Evolutionary conservation across 2,113 vertebrate species (phyloP), one percentile per base, ranked within the genome.

Genomic region (Mirza zaza): DNA sequence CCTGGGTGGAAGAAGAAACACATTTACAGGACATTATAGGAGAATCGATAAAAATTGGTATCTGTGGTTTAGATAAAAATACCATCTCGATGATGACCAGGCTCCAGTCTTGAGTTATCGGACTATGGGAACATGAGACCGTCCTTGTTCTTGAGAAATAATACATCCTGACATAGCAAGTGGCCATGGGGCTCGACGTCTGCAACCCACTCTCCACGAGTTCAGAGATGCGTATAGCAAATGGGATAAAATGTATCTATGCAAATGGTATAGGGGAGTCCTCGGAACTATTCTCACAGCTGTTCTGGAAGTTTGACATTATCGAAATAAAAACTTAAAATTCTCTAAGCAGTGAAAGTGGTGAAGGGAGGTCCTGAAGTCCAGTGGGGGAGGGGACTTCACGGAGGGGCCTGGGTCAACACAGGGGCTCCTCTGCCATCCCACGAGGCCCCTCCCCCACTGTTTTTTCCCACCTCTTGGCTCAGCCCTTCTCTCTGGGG

Each of bases 371-470:
- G 17, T 23, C 14, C 32, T 48, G 9, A 76, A 34, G 42, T 61
- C 59, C 4, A 1, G 27, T 5, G 3, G 27, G 48, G 50, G 50
- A n/a, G 11, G 34, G 48, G 57, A 1, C 18, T 21, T 25, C 23
- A 1, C 0, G 48, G 27, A 57, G 55, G 61, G 25, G 11, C 14
- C 1, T 39, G 25, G 39, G 27, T n/a, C 32, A 17, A 5, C 27
- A 55, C 18, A n/a, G 36, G 14, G 4, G 39, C 27, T 83, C 39
- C 55, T 90, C 39, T n/a, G 8, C 0, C 6, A 55, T 32, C 42
- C 13, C 14, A 4, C 0, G 0, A 61, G 48, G 27, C 11, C 6
- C 6, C 7, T 0, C 45, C 36, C 14, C 45, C 25, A 32, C 12
- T 4, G 8, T 13, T 36, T 25, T 68, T 8, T 55, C 52, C 50